Conservation (phyloP, 2,797 vertebrate species). For the Gymnothorax reevesii region DNA sequence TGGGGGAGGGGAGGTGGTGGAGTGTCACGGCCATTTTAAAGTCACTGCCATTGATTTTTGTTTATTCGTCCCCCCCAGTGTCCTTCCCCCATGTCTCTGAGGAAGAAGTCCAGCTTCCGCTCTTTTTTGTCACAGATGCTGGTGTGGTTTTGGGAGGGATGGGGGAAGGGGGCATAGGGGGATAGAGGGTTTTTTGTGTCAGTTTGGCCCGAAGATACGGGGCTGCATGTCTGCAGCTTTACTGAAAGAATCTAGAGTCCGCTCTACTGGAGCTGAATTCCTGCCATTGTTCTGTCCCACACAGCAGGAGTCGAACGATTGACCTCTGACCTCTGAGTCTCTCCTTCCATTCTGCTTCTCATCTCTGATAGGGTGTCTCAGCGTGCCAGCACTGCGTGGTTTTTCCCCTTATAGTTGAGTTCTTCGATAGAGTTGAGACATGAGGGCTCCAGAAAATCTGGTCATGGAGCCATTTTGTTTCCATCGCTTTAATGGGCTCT, state of each 20-base stretch:
- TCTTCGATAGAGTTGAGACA: too few species aligned
- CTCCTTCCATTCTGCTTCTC: neutral
- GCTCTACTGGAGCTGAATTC: conserved; percentile 2
- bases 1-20: neutral
- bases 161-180: neutral
- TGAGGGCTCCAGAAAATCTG: too few species aligned
- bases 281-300: neutral
- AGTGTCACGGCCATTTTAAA: neutral
- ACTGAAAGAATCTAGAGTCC: conserved; percentile 4
- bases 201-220: neutral
- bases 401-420: neutral
- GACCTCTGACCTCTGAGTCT: conserved; percentile 10
- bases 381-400: neutral
- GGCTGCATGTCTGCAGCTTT: neutral
- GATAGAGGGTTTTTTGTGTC: conserved; percentile 11
- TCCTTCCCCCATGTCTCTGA: neutral
- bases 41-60: conserved; percentile 4
- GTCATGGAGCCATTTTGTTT: too few species aligned
- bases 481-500: too few species aligned
- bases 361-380: neutral
- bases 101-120: conserved; percentile 9
- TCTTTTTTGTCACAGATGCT: conserved; percentile 4
- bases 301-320: neutral
- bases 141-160: neutral
- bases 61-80: neutral